Evolutionary conservation across 2,113 vertebrate species (phyloP).

Genomic region (Rostratula benghalensis): DNA sequence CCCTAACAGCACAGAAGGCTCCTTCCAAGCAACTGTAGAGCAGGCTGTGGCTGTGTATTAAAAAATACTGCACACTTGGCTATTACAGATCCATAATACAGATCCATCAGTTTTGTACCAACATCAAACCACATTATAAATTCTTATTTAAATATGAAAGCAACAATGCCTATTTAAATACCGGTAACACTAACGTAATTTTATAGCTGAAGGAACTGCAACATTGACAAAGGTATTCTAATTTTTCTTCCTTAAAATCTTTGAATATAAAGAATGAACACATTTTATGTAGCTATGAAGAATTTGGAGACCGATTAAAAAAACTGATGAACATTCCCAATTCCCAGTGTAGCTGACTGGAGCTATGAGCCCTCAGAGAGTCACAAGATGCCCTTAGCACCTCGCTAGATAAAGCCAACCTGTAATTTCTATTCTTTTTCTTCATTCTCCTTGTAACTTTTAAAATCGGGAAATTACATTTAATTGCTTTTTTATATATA

Average conservation of each 20-base stretch:
- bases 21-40: conserved; percentile 34
- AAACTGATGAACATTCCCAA: neutral
- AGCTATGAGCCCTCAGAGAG: neutral
- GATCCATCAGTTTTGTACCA: conserved; percentile 23
- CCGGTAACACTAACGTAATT: neutral
- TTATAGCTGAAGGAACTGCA: neutral
- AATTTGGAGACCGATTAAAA: neutral
- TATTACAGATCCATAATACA: conserved; percentile 4
- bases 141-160: conserved; percentile 31
- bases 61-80: conserved; percentile 32
- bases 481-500: neutral
- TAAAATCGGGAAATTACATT: neutral
- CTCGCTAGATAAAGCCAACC: neutral
- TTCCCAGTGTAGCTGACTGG: neutral
- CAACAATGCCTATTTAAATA: conserved; percentile 3
- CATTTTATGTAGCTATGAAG: neutral
- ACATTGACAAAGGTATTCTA: neutral
- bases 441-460: neutral
- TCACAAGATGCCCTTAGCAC: neutral
- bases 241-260: neutral
- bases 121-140: conserved; percentile 25
- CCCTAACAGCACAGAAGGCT: conserved; percentile 53
- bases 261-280: neutral
- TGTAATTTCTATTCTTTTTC: neutral
- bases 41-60: conserved; percentile 53